Percentiles rank a stretch among this genome's conserved stretches.
phyloP scores from a whole-genome alignment of 23 tunicate genomes.

The Phallusia fumigata region DNA sequence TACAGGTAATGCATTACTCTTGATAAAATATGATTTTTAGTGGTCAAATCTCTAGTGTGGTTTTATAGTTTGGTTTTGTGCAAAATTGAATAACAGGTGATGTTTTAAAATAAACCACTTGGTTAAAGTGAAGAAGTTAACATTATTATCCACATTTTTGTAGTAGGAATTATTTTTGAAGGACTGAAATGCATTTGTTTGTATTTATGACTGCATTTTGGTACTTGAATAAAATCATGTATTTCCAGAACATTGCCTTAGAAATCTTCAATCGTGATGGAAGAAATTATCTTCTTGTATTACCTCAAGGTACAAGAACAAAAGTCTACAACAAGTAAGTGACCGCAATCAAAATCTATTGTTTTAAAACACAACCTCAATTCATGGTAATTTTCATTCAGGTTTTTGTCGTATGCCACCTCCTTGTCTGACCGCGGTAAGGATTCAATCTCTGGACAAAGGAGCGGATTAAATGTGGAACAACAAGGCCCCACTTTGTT shows the following conservation, averaged over 20 bases:
- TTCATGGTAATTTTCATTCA: background rate
- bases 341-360: no score
- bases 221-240: no score
- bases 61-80: no score
- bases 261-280: slow-evolving; percentile 80
- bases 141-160: no score
- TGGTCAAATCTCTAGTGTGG: no score
- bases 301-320: slow-evolving; percentile 70
- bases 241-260: slow-evolving; percentile 58
- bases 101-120: background rate
- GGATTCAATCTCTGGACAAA: slow-evolving; percentile 68
- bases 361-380: no score
- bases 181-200: no score
- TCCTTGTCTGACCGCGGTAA: slow-evolving; percentile 68
- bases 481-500: slow-evolving; percentile 67
- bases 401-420: slow-evolving; percentile 62
- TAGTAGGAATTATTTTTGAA: no score
- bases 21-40: no score
- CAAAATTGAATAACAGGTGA: no score
- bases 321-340: slow-evolving; percentile 83
- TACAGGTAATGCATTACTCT: slow-evolving; percentile 35
- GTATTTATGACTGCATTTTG: no score
- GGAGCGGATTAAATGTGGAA: slow-evolving; percentile 58
- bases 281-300: slow-evolving; percentile 62
- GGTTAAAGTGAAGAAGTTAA: no score